Evolutionary conservation across 2,113 vertebrate species (phyloP), one percentile per base, ranked within the genome.

Genomic region (Tapirus terrestris): DNA sequence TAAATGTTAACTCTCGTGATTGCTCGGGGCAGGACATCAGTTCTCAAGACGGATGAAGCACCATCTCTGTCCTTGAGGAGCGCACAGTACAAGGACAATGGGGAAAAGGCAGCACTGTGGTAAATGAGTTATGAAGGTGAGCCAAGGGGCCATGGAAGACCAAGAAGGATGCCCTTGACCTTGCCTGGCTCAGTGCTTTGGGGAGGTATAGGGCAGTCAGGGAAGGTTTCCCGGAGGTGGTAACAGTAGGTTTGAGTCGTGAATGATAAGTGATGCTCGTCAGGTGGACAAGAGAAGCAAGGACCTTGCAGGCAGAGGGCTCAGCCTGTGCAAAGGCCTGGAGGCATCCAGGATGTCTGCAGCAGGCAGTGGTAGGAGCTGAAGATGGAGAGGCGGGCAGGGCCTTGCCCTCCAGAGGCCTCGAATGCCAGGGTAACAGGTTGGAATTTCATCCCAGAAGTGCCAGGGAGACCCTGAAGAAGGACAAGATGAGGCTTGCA

Each of bases 191-290:
- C 60, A 43, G 58, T 31, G 51, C 33, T 45, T 29, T 29, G 5
- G 60, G 56, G 48, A 80, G 31, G 21, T 33, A 17, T 1, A 3
- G 14, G 18, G 27, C 23, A 60, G 27, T 61, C 82, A 31, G 16
- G 45, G 86, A 97, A 76, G 89, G 82, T 86, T 95, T 88, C 86
- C 76, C 48, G 61, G 21, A 56, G 63, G 81, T 76, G 76, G 29
- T 45, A 51, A 43, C 51, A 12, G 45, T 11, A 14, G n/a, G 36
- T 39, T 51, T 83, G 86, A 39, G 51, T 68, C 61, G 0, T 60
- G 56, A 73, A 27, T n/a, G 60, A 21, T 39, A 67, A 90, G 14
- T 29, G 9, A 25, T 53, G 6, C 6, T 89, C 45, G 16, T 43
- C 2, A 9, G 12, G 45, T 33, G 8, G 18, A 36, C 16, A n/a